Evolutionary conservation across 2,888 invertebrate species (phyloP), one percentile per base, ranked within the genome.

Genomic region (Vanessa cardui): DNA sequence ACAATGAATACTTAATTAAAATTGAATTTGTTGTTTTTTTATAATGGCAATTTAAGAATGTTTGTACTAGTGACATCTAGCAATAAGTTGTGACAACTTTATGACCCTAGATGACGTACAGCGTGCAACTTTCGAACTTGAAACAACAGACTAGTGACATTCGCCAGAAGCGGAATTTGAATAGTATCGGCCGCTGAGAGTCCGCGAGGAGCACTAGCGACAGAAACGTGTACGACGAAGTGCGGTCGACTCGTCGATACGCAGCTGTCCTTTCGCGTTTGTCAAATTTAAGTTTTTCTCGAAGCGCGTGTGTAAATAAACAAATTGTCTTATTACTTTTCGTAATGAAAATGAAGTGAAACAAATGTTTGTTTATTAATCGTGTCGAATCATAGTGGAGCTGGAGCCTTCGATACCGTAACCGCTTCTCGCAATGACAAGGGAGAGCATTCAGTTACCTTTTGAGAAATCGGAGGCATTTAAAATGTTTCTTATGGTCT

Each of bases 141-240:
- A 80, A 78, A 78, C 85, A 83, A 86, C 82, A 82, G 79, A 83
- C 86, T 82, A 86, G 83, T 84, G 82, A 85, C 85, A 86, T 84
- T 85, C 83, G 83, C 83, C 77, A 76, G 82, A 81, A 83, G 80
- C 79, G 80, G 83, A 86, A 86, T 88, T 90, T 88, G 88, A 89
- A 88, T 88, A 83, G 86, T 84, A 81, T 83, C 81, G 81, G 77
- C 73, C 73, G 77, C 71, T 73, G 67, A 54, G 74, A 74, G 82
- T 77, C 78, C 78, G 81, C 79, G 78, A 77, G 80, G 76, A 77
- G 76, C 75, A 76, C 74, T 77, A 79, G 84, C 85, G 85, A 81
- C 90, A 90, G 91, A 92, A 92, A 92, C 92, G 92, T 92, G 92
- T 90, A 90, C 83, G 92, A 85, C 92, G 92, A 92, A 92, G 92